Conservation (phyloP, 2,888 invertebrate genomes). For the Unio delphinus region DNA sequence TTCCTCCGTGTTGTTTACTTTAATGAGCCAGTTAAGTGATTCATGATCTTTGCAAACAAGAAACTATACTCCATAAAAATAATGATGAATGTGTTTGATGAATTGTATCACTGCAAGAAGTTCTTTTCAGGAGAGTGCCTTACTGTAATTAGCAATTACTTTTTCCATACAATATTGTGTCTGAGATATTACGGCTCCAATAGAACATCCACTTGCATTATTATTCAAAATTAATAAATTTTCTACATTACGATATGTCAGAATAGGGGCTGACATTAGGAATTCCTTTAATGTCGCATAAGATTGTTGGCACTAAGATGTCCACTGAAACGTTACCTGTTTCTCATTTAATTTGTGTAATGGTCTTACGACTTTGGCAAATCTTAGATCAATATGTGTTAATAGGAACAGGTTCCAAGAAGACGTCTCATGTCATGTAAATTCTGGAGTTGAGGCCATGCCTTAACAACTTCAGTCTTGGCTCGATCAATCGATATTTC, state of each 20-base stretch:
- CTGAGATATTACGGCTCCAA: slow-evolving; percentile 23
- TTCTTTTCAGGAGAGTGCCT: slow-evolving; percentile 13
- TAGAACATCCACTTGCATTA: slow-evolving; percentile 21
- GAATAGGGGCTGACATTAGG: slow-evolving; percentile 12
- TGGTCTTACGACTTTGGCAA: too few relatives aligned
- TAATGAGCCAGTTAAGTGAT: slow-evolving; percentile 24
- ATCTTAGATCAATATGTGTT: not conserved
- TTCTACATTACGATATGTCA: slow-evolving; percentile 13
- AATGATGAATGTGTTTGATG: slow-evolving; percentile 26
- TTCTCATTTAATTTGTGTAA: too few relatives aligned
- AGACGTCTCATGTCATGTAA: slow-evolving; percentile 1
- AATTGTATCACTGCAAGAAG: slow-evolving; percentile 24
- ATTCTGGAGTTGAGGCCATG: not conserved
- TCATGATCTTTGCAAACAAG: slow-evolving; percentile 27
- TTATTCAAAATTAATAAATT: slow-evolving; percentile 17
- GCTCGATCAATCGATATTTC: not conserved
- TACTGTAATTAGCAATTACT: slow-evolving; percentile 25
- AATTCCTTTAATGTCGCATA: slow-evolving; percentile 8
- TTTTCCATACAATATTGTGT: slow-evolving; percentile 14
- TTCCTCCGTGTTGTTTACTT: slow-evolving; percentile 21
- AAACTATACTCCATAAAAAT: slow-evolving; percentile 25
- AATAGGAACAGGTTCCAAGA: slow-evolving; percentile 5
- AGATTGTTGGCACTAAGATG: not conserved
- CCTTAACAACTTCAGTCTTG: slow-evolving; percentile 4
- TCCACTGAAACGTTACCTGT: not conserved